These are phyloP conservation scores for Cantharis flavilabris DNA, from an alignment of 2,888 invertebrate species.

Conservation along the genomic window DNA sequence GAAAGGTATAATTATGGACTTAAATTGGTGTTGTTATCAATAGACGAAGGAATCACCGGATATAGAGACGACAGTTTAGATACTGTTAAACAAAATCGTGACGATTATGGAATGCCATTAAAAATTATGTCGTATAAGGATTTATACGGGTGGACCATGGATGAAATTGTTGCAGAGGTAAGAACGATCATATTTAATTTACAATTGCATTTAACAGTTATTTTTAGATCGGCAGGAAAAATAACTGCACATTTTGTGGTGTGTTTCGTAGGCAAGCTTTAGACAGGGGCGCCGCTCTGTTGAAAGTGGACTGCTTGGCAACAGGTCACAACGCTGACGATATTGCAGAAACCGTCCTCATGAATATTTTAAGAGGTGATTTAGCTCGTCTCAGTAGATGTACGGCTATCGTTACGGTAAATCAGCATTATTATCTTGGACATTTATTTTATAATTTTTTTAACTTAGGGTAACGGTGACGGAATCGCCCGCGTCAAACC, in stretches of 20 bases:
- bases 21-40: slow-evolving; percentile 87
- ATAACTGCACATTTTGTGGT: slow-evolving; percentile 96
- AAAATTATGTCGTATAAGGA: slow-evolving; percentile 97
- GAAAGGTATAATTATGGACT: slow-evolving; percentile 88
- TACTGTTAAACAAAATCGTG: slow-evolving; percentile 92
- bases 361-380: slow-evolving; percentile 97
- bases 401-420: slow-evolving; percentile 86
- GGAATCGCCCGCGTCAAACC: slow-evolving; percentile 92
- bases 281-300: slow-evolving; percentile 88
- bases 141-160: slow-evolving; percentile 99
- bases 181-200: slow-evolving; percentile 41
- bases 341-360: slow-evolving; percentile 96
- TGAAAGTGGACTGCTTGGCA: slow-evolving; percentile 90
- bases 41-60: slow-evolving; percentile 97
- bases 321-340: slow-evolving; percentile 98
- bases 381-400: slow-evolving; percentile 91
- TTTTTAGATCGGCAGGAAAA: slow-evolving; percentile 77
- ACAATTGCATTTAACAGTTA: too few relatives aligned
- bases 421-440: slow-evolving; percentile 27
- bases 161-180: slow-evolving; percentile 90
- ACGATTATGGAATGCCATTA: slow-evolving; percentile 91
- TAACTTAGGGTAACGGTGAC: slow-evolving; percentile 70
- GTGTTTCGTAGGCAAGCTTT: slow-evolving; percentile 95
- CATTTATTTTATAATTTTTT: background rate
- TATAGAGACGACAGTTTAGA: slow-evolving; percentile 95